These are phyloP conservation scores for Megaceryle maxima DNA, from an alignment of 2,113 vertebrate species.

Conservation along the genomic window DNA sequence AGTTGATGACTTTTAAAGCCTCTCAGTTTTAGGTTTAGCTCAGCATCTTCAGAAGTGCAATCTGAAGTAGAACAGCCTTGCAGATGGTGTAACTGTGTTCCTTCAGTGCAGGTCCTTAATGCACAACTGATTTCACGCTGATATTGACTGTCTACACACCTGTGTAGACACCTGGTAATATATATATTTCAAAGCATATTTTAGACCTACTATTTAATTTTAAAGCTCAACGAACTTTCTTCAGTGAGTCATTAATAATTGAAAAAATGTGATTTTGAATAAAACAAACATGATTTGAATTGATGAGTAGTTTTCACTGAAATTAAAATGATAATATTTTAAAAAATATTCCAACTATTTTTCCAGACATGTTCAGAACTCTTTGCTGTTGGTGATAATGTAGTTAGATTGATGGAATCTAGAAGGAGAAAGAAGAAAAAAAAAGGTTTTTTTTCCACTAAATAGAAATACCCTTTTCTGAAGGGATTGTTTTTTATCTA, in stretches of 20 bases:
- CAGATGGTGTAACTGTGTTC: not conserved
- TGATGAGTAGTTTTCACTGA: not conserved
- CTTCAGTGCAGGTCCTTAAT: not conserved
- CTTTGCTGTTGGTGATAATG: not conserved
- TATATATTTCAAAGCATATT: not conserved
- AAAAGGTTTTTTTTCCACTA: not conserved
- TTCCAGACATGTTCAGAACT: not conserved
- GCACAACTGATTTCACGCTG: not conserved
- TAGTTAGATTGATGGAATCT: not conserved
- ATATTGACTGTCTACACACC: not conserved
- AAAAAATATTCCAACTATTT: not conserved
- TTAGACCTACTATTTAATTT: not conserved
- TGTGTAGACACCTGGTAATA: not conserved
- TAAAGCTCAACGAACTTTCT: not conserved
- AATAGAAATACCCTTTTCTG: not conserved
- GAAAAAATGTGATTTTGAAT: not conserved
- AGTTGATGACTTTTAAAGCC: not conserved
- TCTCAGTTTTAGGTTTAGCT: not conserved
- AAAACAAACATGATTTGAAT: not conserved
- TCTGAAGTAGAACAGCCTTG: not conserved
- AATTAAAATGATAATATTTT: not conserved
- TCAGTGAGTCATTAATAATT: not conserved
- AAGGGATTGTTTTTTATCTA: not conserved
- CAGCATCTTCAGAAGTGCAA: not conserved
- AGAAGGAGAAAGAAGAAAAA: not conserved